phyloP scores from a whole-genome alignment of 2,797 vertebrate species.

The Delichon dasypus region DNA sequence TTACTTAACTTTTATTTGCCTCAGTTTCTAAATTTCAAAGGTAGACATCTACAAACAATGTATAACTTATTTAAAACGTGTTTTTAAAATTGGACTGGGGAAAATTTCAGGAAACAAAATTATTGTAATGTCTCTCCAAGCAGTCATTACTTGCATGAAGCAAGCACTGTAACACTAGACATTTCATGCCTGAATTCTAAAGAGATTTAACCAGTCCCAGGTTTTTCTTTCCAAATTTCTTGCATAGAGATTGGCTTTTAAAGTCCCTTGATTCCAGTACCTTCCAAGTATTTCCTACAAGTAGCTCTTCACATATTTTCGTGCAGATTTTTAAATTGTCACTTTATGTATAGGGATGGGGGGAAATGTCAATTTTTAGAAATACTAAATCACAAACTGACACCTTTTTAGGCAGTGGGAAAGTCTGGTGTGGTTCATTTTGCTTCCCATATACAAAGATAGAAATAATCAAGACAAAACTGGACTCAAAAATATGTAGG shows the following conservation, averaged over 20 bases:
- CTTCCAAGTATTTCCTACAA: constrained; percentile 22
- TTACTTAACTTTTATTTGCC: constrained; percentile 38
- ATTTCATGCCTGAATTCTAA: constrained; percentile 55
- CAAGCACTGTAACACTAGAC: constrained; percentile 41
- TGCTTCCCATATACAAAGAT: neutral
- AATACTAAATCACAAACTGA: neutral
- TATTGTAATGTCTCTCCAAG: constrained; percentile 64
- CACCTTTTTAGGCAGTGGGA: neutral
- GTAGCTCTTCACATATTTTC: constrained; percentile 15
- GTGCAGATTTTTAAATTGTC: neutral
- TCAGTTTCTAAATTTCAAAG: constrained; percentile 60
- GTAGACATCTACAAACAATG: constrained; percentile 40
- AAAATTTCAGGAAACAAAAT: constrained; percentile 62
- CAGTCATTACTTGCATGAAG: constrained; percentile 16
- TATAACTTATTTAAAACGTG: constrained; percentile 39
- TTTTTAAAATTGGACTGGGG: constrained; percentile 35
- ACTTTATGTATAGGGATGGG: neutral
- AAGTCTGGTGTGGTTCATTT: neutral
- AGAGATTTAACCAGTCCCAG: constrained; percentile 36
- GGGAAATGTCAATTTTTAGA: neutral
- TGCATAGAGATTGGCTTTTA: neutral
- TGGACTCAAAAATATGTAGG: neutral
- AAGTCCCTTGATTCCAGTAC: constrained; percentile 6
- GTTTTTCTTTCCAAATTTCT: constrained; percentile 17
- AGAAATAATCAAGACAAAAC: neutral